These are phyloP conservation scores for Metridium senile DNA, from an alignment of 92 coral and sea anemone genomes.

Conservation along the genomic window DNA sequence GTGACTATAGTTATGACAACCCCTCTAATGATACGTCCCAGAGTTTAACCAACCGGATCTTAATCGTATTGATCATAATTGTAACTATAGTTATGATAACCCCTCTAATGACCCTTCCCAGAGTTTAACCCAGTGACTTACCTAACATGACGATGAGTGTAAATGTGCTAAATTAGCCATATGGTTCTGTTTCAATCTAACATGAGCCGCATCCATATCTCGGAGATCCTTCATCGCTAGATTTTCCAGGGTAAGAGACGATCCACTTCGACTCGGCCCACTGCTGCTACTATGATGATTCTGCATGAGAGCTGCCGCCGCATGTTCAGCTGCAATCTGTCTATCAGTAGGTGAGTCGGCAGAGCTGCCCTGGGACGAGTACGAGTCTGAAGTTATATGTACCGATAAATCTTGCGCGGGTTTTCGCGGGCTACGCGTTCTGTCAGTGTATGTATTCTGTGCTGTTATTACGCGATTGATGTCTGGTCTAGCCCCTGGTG, in stretches of 20 bases:
- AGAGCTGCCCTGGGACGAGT: slow-evolving; percentile 78
- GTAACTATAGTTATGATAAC: too few relatives aligned
- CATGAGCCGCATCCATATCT: slow-evolving; percentile 29
- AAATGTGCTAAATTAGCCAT: slow-evolving; percentile 81
- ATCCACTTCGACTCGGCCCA: slow-evolving; percentile 16
- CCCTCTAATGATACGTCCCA: too few relatives aligned
- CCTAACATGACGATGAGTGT: slow-evolving; percentile 91
- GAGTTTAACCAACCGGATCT: too few relatives aligned
- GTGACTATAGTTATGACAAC: too few relatives aligned
- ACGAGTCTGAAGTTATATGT: slow-evolving; percentile 55
- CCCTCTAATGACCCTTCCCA: too few relatives aligned
- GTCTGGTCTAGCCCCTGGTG: slow-evolving; percentile 7
- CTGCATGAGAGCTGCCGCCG: slow-evolving; percentile 79
- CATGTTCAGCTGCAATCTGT: slow-evolving; percentile 80
- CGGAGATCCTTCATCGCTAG: slow-evolving; percentile 59
- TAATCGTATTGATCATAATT: too few relatives aligned
- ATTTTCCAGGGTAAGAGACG: slow-evolving; percentile 35
- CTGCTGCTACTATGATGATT: slow-evolving; percentile 46
- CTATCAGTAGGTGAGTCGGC: slow-evolving; percentile 64
- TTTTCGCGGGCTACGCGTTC: slow-evolving; percentile 2
- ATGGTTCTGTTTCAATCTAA: slow-evolving; percentile 66
- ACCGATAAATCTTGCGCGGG: slow-evolving; percentile 8
- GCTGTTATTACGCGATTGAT: slow-evolving; percentile 16
- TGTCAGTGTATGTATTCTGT: slow-evolving; percentile 2
- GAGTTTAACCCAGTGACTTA: not conserved